These are phyloP conservation scores for Pogoniulus pusillus DNA, from an alignment of 2,797 vertebrate species.

Conservation along the genomic window DNA sequence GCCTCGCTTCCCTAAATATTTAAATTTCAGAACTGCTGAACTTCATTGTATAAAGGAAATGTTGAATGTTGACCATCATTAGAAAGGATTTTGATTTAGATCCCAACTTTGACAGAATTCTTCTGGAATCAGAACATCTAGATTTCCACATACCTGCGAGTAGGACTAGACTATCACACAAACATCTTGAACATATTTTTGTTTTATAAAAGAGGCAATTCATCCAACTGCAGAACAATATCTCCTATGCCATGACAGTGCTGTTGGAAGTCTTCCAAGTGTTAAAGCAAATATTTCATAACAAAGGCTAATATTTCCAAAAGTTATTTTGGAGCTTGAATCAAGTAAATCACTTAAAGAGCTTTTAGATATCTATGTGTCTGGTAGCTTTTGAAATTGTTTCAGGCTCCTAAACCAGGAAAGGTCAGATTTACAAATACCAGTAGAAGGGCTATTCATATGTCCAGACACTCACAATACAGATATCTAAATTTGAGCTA, in stretches of 20 bases:
- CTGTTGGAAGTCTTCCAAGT: conserved; percentile 23
- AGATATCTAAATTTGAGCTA: not conserved
- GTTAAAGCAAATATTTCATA: conserved; percentile 21
- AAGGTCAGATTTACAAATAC: not conserved
- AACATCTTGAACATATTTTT: conserved; percentile 60
- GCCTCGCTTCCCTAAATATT: not conserved
- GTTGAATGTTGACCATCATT: not conserved
- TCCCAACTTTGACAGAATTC: not conserved
- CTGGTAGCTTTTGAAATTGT: not conserved
- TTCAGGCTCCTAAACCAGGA: not conserved
- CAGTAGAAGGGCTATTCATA: not conserved
- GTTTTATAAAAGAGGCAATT: conserved; percentile 21
- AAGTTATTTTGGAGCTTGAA: not conserved
- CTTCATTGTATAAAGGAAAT: not conserved
- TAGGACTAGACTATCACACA: not conserved
- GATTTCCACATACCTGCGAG: not conserved
- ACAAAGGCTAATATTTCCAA: not conserved
- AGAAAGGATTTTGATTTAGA: not conserved
- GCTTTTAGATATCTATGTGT: not conserved
- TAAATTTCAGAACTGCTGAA: not conserved
- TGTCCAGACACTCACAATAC: not conserved
- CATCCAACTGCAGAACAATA: conserved; percentile 34
- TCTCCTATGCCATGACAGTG: not conserved
- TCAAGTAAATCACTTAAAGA: not conserved
- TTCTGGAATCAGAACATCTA: not conserved